Conservation (phyloP, 2,888 invertebrate species). For the Drosophila flavopinicola region DNA sequence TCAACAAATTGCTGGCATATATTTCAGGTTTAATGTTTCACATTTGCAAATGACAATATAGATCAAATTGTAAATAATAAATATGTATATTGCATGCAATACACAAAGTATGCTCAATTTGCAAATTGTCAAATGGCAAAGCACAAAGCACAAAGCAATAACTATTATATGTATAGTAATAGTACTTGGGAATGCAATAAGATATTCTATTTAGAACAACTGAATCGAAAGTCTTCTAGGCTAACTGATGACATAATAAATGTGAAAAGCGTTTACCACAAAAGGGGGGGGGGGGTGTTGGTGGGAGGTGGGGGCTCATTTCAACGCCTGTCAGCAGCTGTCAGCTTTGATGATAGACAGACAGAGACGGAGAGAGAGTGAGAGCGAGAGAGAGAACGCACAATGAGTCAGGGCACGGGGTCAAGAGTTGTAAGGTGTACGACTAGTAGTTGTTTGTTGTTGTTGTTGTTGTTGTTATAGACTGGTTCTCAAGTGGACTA, state of each 20-base stretch:
- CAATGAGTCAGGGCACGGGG: constrained; percentile 10
- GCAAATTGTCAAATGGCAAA: too few species aligned
- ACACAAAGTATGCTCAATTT: too few species aligned
- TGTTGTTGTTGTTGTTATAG: background rate
- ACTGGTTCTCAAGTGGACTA: constrained; percentile 6
- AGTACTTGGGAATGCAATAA: too few species aligned
- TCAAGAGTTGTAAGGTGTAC: background rate
- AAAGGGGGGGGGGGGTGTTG: background rate
- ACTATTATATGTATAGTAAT: too few species aligned
- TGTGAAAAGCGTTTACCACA: background rate
- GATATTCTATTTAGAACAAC: too few species aligned
- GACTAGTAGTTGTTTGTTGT: too few species aligned
- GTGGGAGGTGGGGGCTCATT: constrained; percentile 26
- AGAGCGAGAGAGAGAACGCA: background rate
- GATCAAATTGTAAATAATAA: too few species aligned
- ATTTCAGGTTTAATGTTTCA: too few species aligned
- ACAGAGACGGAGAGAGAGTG: background rate
- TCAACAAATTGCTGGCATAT: too few species aligned
- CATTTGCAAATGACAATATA: too few species aligned
- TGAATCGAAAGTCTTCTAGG: background rate
- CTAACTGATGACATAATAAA: constrained; percentile 23
- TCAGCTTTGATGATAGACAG: constrained; percentile 63
- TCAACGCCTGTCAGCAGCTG: constrained; percentile 74
- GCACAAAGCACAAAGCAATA: too few species aligned
- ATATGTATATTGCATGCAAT: too few species aligned